Evolutionary conservation across 1,140 invertebrate species (phyloP), one percentile per base, ranked within the genome.

Genomic region (Agraylea sexmaculata): DNA sequence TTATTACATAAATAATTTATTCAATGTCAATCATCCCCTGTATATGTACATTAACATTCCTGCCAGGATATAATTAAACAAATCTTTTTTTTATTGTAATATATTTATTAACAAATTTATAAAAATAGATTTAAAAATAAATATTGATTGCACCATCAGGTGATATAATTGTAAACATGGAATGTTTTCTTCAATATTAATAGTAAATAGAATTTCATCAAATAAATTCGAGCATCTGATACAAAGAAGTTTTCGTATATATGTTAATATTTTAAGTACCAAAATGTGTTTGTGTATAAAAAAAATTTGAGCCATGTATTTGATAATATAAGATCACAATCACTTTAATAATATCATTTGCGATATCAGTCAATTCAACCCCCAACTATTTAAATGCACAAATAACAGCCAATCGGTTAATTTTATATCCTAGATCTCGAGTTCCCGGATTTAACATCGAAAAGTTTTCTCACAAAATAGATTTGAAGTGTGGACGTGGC

Each of bases 381-480:
- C n/a, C n/a, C n/a, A n/a, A n/a, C n/a, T n/a, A n/a, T n/a, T n/a
- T n/a, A n/a, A n/a, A n/a, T n/a, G n/a, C n/a, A n/a, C n/a, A n/a
- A n/a, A n/a, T n/a, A n/a, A n/a, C n/a, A n/a, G 16, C 13, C 6
- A 7, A 10, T 20, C 34, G 8, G 10, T 35, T 6, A 36, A 13
- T 39, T 13, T 66, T 60, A 77, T 45, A 76, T 75, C 39, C 73
- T 64, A 16, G 68, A 68, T 52, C 68, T 75, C 4, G 71, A 71
- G 12, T 70, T 64, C 40, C 73, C 72, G n/a, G 71, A 69, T 54
- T 80, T 83, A 0, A 78, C 74, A 47, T 87, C 79, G 58, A 94
- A 94, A 2, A 94, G 64, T 66, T 87, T 86, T 46, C 82, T 74
- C 7, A 94, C 79, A 64, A 91, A 91, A 57, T 80, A 89, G 1